Conservation (phyloP, 1,140 invertebrate species). For the Tetraneura akinire region DNA sequence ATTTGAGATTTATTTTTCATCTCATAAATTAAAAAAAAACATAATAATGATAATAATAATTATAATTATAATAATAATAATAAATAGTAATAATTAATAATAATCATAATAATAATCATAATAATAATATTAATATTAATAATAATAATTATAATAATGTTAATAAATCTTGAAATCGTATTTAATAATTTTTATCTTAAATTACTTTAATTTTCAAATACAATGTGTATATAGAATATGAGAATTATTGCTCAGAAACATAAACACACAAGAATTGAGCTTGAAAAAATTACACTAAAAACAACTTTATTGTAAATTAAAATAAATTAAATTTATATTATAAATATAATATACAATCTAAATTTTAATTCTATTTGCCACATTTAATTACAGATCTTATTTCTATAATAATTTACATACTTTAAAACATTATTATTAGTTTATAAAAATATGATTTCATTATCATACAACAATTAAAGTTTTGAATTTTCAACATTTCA, state of each 20-base stretch:
- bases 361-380: background rate
- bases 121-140: background rate
- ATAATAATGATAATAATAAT: conserved; percentile 1
- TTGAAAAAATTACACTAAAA: too few species aligned
- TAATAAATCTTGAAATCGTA: background rate
- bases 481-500: background rate
- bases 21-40: background rate
- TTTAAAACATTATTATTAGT: background rate
- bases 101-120: background rate
- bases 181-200: background rate
- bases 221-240: background rate
- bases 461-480: background rate
- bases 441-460: background rate
- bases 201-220: background rate
- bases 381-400: background rate
- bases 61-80: too few species aligned
- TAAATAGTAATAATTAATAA: background rate
- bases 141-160: background rate
- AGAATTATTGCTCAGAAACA: too few species aligned
- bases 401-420: background rate
- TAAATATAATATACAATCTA: background rate
- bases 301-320: background rate
- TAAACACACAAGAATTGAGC: too few species aligned
- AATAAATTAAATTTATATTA: background rate
- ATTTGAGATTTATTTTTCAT: background rate